These are phyloP conservation scores for Clarias fuscus DNA, from an alignment of 2,797 vertebrate species.

Conservation along the genomic window DNA sequence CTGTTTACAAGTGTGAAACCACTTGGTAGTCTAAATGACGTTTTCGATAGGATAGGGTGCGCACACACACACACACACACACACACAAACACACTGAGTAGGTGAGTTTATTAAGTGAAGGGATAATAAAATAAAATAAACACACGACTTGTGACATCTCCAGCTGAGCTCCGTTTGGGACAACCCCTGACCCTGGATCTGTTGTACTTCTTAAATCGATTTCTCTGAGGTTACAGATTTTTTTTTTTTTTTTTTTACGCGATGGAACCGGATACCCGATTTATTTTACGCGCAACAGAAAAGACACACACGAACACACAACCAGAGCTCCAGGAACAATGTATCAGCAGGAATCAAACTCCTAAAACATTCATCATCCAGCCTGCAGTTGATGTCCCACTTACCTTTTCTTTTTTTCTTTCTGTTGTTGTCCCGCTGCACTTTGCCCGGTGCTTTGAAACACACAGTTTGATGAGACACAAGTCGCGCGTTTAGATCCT, in stretches of 20 bases:
- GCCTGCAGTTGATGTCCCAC: background rate
- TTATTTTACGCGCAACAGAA: conserved; percentile 23
- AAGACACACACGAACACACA: background rate
- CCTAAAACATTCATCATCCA: background rate
- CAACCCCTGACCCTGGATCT: background rate
- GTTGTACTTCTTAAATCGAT: background rate
- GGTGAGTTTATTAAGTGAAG: background rate
- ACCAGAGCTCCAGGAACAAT: background rate
- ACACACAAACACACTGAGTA: background rate
- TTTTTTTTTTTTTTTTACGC: conserved; percentile 10
- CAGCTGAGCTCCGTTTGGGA: conserved; percentile 17
- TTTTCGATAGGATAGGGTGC: conserved; percentile 1
- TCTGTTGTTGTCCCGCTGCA: background rate
- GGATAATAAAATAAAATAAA: background rate
- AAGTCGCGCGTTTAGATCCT: conserved; percentile 58
- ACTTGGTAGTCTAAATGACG: conserved; percentile 44
- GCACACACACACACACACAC: background rate
- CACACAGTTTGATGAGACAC: conserved; percentile 29
- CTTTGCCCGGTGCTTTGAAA: conserved; percentile 50
- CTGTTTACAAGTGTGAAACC: conserved; percentile 55
- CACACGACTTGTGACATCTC: conserved; percentile 25
- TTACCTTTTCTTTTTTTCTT: conserved; percentile 32
- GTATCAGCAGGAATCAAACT: background rate
- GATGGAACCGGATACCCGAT: background rate
- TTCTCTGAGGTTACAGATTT: background rate